A percentile compares a stretch with the other conserved stretches of the same genome.
phyloP scores from a whole-genome alignment of 2,888 invertebrate species.

The Dicyrtoma fusca region DNA sequence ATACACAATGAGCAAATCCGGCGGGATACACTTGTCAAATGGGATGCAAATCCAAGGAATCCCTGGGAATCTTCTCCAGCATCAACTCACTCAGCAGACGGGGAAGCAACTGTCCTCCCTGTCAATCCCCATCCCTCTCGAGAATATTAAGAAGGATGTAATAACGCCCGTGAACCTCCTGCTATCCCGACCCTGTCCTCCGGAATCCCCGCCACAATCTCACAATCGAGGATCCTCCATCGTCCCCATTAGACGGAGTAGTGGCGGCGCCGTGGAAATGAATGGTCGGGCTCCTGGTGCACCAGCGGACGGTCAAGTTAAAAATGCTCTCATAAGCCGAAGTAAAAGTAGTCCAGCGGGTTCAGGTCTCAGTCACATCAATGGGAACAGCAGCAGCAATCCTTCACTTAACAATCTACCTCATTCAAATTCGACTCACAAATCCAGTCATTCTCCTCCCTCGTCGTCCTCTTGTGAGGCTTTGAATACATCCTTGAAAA shows the following conservation, averaged over 20 bases:
- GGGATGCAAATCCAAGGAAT: too few relatives aligned
- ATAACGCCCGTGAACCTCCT: conserved; percentile 41
- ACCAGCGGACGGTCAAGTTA: conserved; percentile 12
- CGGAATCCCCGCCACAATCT: background rate
- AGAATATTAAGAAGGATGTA: conserved; percentile 32
- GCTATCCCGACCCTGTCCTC: background rate
- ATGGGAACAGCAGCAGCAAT: background rate
- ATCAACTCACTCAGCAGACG: conserved; percentile 61
- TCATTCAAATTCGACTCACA: background rate
- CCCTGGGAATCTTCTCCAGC: background rate
- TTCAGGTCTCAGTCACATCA: background rate
- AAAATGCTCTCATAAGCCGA: conserved; percentile 19
- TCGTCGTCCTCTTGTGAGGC: too few relatives aligned
- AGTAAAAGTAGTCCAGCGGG: conserved; percentile 25
- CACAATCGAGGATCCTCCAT: too few relatives aligned
- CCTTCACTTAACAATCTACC: too few relatives aligned
- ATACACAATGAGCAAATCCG: too few relatives aligned
- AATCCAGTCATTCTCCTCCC: background rate
- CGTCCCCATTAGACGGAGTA: conserved; percentile 27
- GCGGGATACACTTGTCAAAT: background rate
- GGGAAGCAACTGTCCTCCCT: conserved; percentile 54
- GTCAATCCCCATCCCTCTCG: conserved; percentile 49
- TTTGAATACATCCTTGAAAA: conserved; percentile 4
- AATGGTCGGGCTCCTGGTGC: background rate
- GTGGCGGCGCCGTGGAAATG: conserved; percentile 16